Base-by-base conservation (phyloP, 2,888 invertebrate genomes). In the Ectemnius continuus region DNA sequence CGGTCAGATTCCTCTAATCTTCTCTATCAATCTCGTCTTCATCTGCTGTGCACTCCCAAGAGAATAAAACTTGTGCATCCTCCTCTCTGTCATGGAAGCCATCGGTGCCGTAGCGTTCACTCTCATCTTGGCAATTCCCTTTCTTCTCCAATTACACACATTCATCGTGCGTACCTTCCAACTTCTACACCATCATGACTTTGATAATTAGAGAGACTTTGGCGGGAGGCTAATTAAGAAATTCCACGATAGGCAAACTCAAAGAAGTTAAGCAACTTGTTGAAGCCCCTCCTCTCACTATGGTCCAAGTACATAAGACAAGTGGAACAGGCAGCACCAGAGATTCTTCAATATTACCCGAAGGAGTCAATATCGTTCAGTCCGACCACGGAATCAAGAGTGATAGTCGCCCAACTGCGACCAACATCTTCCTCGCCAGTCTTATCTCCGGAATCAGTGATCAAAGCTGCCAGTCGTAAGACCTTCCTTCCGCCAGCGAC, bases 91-190 rank as follows among this genome's bases (percentile, higher is more conserved):
- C 46, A 81, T 81, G 81, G 79, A 73, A 57, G 79, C 52, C 72
- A 63, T 79, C 61, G 64, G 47, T 48, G 62, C 73, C 20, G 20
- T 74, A 68, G 70, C 73, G 57, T 70, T 79, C 63, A 68, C 79
- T 45, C 20, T 81, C 23, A 64, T 79, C 57, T 69, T 81, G 64
- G 47, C 74, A 36, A 28, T 79, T 47, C 74, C 76, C 23, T 59
- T 81, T 28, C 20, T 73, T 61, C n/a, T 76, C 63, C 79, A 81
- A 62, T 63, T 81, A n/a, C 79, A 81, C 60, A 74, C 71, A 70
- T 61, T 81, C 62, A 74, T 81, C 61, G 82, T 81, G 68, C 52
- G 81, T 79, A 68, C 73, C 73, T 57, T 61, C 28, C 23, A 20
- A 46, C 16, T 23, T 11, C 36, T 11, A 23, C 23, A 23, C 2